Percentiles rank a stretch among this genome's conserved stretches.
Conservation (phyloP, 2,113 vertebrate genomes). For the Pontoporia blainvillei region DNA sequence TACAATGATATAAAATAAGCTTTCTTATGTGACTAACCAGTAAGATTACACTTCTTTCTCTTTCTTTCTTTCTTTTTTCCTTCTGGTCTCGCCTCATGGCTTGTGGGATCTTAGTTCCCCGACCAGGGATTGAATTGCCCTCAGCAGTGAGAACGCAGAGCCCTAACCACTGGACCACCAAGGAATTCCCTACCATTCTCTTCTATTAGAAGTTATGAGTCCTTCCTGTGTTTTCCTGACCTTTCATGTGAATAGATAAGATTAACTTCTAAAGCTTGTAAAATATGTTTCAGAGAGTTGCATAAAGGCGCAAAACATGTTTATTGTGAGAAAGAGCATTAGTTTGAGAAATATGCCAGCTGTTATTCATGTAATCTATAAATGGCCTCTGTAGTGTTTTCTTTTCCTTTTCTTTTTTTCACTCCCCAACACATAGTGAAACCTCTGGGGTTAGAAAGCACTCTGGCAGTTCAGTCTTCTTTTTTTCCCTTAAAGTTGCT, state of each 20-base stretch:
- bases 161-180: background rate
- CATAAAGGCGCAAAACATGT: background rate
- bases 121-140: background rate
- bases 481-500: background rate
- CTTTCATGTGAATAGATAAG: slow-evolving; percentile 2
- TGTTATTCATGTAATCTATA: background rate
- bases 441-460: background rate
- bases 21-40: background rate
- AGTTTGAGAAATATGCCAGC: slow-evolving; percentile 6
- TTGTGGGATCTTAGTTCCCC: background rate
- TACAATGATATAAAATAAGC: background rate
- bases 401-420: background rate
- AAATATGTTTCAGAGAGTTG: slow-evolving; percentile 1
- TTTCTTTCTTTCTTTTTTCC: background rate
- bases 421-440: background rate
- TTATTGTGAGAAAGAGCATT: background rate
- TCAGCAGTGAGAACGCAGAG: background rate
- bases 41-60: background rate
- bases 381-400: background rate
- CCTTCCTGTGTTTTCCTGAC: background rate
- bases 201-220: background rate
- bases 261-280: background rate
- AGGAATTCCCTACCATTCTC: background rate
- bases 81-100: rapidly evolving
- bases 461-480: background rate